Evolutionary conservation across 2,113 vertebrate species (phyloP).

Genomic region (Tetrao urogallus): DNA sequence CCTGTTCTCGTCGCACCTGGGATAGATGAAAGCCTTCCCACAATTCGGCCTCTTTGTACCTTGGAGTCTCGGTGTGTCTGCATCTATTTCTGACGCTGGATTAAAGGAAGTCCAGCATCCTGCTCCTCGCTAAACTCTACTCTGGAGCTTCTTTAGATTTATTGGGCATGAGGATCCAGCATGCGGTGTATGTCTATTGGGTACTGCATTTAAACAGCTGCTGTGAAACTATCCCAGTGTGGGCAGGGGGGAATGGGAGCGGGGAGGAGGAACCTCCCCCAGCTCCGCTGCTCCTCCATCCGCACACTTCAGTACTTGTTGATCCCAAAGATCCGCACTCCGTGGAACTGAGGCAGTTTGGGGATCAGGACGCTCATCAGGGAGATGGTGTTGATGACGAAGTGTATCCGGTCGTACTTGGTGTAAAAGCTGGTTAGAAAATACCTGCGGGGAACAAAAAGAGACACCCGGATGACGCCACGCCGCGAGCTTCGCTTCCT

Average conservation of each 20-base stretch:
- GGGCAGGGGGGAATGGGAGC: neutral
- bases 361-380: constrained; percentile 85
- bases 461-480: neutral
- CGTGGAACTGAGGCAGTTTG: constrained; percentile 83
- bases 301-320: constrained; percentile 80
- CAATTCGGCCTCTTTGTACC: constrained; percentile 43
- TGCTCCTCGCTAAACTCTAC: constrained; percentile 62
- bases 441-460: constrained; percentile 70
- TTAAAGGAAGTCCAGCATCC: constrained; percentile 12
- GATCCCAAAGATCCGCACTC: constrained; percentile 86
- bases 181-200: constrained; percentile 45
- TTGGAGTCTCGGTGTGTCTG: constrained; percentile 42
- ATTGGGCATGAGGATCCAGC: constrained; percentile 64
- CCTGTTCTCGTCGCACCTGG: neutral
- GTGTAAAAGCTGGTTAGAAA: constrained; percentile 88
- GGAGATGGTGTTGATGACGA: constrained; percentile 84
- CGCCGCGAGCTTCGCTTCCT: rapidly evolving
- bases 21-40: constrained; percentile 1
- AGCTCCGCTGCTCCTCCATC: neutral
- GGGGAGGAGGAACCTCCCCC: neutral
- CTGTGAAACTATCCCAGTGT: constrained; percentile 21
- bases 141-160: constrained; percentile 53
- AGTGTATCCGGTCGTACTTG: constrained; percentile 84
- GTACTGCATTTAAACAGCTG: constrained; percentile 41
- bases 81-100: constrained; percentile 23